phyloP scores from a whole-genome alignment of 2,797 vertebrate species.

The Strix occidentalis region DNA sequence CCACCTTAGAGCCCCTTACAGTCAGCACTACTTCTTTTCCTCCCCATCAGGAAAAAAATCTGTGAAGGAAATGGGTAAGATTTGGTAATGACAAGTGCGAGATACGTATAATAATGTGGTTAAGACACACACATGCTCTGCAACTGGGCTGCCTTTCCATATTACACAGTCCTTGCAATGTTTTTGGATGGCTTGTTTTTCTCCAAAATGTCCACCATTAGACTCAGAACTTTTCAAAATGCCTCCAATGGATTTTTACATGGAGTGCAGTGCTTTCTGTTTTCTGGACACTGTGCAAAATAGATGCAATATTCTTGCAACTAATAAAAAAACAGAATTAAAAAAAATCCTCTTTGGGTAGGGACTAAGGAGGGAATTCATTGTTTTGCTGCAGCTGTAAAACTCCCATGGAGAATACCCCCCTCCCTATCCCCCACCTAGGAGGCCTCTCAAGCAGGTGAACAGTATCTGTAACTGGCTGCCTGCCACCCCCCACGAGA shows the following conservation, averaged over 20 bases:
- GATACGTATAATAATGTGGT: neutral
- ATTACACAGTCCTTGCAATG: neutral
- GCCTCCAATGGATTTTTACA: neutral
- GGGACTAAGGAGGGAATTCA: neutral
- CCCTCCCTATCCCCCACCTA: neutral
- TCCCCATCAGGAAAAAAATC: neutral
- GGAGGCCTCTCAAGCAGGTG: slow-evolving; percentile 14
- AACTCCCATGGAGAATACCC: neutral
- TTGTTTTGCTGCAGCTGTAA: slow-evolving; percentile 14
- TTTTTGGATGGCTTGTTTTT: neutral
- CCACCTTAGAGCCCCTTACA: neutral
- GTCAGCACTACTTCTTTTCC: neutral
- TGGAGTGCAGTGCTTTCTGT: accelerated
- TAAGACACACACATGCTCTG: neutral
- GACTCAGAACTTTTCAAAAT: neutral
- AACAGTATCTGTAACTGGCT: neutral
- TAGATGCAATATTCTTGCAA: neutral
- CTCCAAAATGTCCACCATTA: neutral
- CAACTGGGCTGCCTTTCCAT: neutral
- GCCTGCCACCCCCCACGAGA: neutral
- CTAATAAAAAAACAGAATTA: neutral
- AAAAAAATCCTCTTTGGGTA: neutral
- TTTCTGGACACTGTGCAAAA: neutral
- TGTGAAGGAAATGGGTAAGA: neutral
- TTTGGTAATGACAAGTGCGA: neutral